These are phyloP conservation scores for Glaucopsyche alexis DNA, from an alignment of 2,888 invertebrate species.

Conservation along the genomic window DNA sequence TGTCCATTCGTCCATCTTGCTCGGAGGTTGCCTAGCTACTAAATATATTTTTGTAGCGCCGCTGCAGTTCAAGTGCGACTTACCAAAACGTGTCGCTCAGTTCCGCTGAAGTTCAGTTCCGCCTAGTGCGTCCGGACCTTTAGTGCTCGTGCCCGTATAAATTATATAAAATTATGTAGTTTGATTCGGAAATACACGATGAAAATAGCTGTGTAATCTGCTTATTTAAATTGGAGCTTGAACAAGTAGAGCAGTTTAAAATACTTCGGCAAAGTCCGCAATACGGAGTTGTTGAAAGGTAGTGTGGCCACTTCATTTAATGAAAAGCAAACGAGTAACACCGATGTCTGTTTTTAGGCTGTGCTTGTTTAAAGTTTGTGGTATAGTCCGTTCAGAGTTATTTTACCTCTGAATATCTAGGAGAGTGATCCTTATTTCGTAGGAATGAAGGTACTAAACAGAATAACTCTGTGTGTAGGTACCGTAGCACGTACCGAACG, in stretches of 20 bases:
- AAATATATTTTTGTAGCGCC: too few relatives aligned
- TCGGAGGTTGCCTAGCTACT: too few relatives aligned
- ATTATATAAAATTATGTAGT: neutral
- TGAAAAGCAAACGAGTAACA: conserved; percentile 30
- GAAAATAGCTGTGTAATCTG: neutral
- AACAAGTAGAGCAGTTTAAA: neutral
- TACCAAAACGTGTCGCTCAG: too few relatives aligned
- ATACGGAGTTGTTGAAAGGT: neutral
- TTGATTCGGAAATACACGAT: neutral
- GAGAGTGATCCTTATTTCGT: too few relatives aligned
- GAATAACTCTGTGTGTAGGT: too few relatives aligned
- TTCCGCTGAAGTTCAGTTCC: too few relatives aligned
- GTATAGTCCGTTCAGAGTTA: neutral
- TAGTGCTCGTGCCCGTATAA: too few relatives aligned
- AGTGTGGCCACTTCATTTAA: conserved; percentile 30
- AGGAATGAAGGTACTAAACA: too few relatives aligned
- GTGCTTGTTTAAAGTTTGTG: conserved; percentile 25
- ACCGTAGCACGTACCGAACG: neutral
- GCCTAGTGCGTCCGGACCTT: too few relatives aligned
- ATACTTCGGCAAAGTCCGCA: conserved; percentile 23
- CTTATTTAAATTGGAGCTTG: neutral
- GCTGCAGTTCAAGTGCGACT: too few relatives aligned
- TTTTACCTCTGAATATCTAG: too few relatives aligned
- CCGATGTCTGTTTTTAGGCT: conserved; percentile 26
- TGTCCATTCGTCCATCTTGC: too few relatives aligned